Conservation (phyloP, 1,140 invertebrate genomes). For the Triops longicaudatus region DNA sequence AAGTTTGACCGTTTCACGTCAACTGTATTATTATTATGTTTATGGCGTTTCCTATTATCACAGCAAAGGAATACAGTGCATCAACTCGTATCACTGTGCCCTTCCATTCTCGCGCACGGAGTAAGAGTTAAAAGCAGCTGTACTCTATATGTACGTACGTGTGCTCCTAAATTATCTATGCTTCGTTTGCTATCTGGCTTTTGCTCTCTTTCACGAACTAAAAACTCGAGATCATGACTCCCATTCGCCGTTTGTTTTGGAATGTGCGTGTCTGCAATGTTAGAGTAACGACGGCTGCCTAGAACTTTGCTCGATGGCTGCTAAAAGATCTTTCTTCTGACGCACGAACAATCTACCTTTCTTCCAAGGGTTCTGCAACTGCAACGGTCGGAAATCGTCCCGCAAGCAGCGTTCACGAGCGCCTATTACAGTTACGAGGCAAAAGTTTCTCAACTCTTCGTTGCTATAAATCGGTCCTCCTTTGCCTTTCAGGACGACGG, state of each 20-base stretch:
- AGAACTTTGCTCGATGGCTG: constrained; percentile 65
- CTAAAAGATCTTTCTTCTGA: constrained; percentile 75
- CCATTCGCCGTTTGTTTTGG: neutral
- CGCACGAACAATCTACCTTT: constrained; percentile 84
- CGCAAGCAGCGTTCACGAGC: constrained; percentile 80
- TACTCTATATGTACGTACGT: neutral
- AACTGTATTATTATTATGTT: neutral
- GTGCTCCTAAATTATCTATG: neutral
- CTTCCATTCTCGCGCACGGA: neutral
- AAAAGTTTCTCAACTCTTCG: constrained; percentile 63
- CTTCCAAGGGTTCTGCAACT: constrained; percentile 90
- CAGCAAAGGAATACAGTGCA: constrained; percentile 8
- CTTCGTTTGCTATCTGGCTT: neutral
- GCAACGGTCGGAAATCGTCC: constrained; percentile 84
- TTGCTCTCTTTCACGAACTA: neutral
- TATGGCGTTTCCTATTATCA: neutral
- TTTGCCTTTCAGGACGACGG: constrained; percentile 73
- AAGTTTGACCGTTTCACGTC: neutral
- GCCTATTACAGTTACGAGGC: constrained; percentile 87
- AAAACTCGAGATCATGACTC: neutral
- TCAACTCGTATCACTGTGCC: neutral
- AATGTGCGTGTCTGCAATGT: constrained; percentile 21
- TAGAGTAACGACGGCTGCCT: constrained; percentile 37
- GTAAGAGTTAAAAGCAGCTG: neutral
- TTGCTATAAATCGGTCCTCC: constrained; percentile 71